phyloP scores from a whole-genome alignment of 2,797 vertebrate species.

The Caiman crocodilus region DNA sequence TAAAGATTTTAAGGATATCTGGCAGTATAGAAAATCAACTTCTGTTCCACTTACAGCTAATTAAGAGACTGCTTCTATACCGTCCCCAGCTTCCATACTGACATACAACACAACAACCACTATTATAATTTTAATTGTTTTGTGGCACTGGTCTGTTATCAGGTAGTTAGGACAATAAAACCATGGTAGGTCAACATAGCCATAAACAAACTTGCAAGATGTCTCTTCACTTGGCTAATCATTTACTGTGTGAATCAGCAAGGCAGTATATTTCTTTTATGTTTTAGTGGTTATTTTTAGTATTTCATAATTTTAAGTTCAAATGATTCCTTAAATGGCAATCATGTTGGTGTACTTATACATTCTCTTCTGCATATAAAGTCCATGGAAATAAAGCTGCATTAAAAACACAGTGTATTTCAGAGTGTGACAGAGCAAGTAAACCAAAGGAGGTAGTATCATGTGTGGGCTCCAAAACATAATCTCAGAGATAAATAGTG shows the following conservation, averaged over 20 bases:
- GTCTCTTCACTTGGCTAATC: conserved; percentile 2
- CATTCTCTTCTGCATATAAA: neutral
- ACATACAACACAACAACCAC: neutral
- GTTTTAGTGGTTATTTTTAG: neutral
- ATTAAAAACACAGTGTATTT: too few relatives aligned
- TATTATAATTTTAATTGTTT: neutral
- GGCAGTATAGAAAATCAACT: neutral
- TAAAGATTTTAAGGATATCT: neutral
- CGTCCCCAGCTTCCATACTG: neutral
- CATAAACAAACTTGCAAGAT: fast-evolving
- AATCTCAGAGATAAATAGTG: neutral
- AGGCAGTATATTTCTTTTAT: neutral
- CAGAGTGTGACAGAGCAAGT: too few relatives aligned
- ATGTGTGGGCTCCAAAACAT: neutral
- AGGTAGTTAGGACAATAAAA: fast-evolving
- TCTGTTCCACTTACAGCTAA: neutral
- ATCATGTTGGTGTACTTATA: neutral
- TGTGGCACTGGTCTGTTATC: neutral
- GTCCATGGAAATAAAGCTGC: neutral
- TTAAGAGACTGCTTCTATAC: neutral
- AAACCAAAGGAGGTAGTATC: neutral
- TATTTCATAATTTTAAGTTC: neutral
- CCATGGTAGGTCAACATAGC: fast-evolving
- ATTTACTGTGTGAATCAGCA: conserved; percentile 12
- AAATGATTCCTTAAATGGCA: neutral